phyloP scores from a whole-genome alignment of 1,140 invertebrate genomes.

The Aleiodes sp. region DNA sequence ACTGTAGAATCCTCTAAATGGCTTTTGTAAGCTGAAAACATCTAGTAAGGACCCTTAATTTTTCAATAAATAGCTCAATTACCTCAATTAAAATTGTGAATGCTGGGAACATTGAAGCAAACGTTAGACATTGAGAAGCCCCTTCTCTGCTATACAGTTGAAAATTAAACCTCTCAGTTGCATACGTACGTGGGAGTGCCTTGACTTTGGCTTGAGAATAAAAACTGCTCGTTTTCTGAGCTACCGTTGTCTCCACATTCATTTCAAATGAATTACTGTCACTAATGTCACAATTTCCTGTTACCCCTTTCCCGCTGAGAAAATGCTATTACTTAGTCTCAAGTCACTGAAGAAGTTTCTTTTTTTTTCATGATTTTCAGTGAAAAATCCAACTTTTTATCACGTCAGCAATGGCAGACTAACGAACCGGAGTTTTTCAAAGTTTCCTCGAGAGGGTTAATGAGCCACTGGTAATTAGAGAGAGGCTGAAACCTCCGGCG shows the following conservation, averaged over 20 bases:
- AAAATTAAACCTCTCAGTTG: not conserved
- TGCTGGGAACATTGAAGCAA: slow-evolving; percentile 13
- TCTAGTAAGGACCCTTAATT: slow-evolving; percentile 30
- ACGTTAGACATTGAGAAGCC: slow-evolving; percentile 13
- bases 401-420: slow-evolving; percentile 26
- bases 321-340: slow-evolving; percentile 15
- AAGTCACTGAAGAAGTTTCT: not conserved
- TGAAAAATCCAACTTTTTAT: slow-evolving; percentile 13
- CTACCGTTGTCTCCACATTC: not conserved
- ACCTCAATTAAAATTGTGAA: slow-evolving; percentile 52
- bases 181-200: slow-evolving; percentile 13
- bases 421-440: slow-evolving; percentile 23
- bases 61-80: slow-evolving; percentile 55
- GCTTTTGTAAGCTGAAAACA: slow-evolving; percentile 35
- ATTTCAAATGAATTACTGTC: slow-evolving; percentile 22
- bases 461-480: slow-evolving; percentile 28
- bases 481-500: not conserved
- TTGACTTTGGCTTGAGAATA: not conserved
- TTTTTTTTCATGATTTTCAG: not conserved
- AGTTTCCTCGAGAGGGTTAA: slow-evolving; percentile 19
- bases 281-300: slow-evolving; percentile 22
- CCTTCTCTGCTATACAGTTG: not conserved
- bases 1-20: not conserved
- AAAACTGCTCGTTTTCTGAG: slow-evolving; percentile 36
- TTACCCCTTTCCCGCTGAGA: not conserved